Evolutionary conservation across 2,797 vertebrate species (phyloP).

Genomic region (Sylvia borin): DNA sequence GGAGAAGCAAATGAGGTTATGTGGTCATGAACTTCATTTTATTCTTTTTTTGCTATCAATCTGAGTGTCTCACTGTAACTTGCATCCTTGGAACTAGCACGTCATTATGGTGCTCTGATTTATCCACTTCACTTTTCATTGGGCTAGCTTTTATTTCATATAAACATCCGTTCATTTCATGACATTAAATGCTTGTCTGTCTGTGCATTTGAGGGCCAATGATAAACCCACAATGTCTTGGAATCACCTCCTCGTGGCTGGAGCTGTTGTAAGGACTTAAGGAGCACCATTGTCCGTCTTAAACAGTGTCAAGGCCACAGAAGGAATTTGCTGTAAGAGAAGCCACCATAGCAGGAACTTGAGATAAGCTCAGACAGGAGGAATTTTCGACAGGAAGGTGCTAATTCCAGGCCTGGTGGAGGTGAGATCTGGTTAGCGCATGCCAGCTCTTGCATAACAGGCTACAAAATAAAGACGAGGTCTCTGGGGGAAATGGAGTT

Average conservation of each 20-base stretch:
- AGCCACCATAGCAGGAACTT: background rate
- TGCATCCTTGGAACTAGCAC: background rate
- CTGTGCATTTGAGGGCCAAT: background rate
- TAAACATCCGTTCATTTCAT: background rate
- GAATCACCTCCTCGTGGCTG: background rate
- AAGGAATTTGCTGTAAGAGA: background rate
- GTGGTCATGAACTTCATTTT: background rate
- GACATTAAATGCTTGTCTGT: background rate
- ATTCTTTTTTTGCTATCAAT: background rate
- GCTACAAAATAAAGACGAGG: background rate
- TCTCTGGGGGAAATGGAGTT: background rate
- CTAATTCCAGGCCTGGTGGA: background rate
- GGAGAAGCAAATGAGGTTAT: background rate
- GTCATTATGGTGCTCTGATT: background rate
- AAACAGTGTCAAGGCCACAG: background rate
- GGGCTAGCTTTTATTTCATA: background rate
- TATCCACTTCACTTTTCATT: background rate
- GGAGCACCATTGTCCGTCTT: background rate
- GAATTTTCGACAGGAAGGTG: background rate
- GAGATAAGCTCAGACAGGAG: background rate
- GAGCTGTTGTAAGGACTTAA: background rate
- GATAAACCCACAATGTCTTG: background rate
- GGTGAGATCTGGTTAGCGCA: background rate
- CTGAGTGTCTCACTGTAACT: background rate
- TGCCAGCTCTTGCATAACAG: fast-evolving